Conservation (phyloP, 2,113 vertebrate genomes). For the Antennarius striatus region DNA sequence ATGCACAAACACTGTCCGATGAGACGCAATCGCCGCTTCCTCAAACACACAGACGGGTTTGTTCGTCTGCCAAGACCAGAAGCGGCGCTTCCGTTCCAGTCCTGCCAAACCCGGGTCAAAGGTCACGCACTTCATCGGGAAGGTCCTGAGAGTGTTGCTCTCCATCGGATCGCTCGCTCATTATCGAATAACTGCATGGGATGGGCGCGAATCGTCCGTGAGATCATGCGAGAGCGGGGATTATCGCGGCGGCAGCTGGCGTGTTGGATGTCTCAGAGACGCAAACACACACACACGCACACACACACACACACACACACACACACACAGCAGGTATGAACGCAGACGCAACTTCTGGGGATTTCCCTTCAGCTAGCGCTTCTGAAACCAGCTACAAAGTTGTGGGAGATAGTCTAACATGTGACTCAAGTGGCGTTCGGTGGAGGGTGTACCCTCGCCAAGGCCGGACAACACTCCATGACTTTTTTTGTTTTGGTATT, state of each 20-base stretch:
- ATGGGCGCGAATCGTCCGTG: conserved; percentile 15
- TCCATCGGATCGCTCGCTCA: conserved; percentile 33
- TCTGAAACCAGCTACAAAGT: too few species aligned
- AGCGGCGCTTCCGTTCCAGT: conserved; percentile 45
- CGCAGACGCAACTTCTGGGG: too few species aligned
- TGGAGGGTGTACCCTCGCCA: too few species aligned
- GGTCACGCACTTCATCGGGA: conserved; percentile 41
- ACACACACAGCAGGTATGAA: neutral
- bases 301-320: neutral
- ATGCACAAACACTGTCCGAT: conserved; percentile 26
- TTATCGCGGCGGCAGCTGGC: conserved; percentile 50
- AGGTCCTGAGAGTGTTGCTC: conserved; percentile 35
- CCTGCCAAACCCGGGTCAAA: conserved; percentile 48
- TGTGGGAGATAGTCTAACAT: too few species aligned
- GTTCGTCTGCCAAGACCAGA: conserved; percentile 46
- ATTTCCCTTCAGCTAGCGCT: too few species aligned
- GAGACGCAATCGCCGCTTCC: conserved; percentile 48
- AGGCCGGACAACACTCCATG: too few species aligned
- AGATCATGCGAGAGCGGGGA: conserved; percentile 43
- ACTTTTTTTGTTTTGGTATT: too few species aligned
- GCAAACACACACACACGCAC: conserved; percentile 26
- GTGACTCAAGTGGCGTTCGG: too few species aligned
- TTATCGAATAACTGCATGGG: conserved; percentile 48
- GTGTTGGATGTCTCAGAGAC: conserved; percentile 24
- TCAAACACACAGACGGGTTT: conserved; percentile 32